Evolutionary conservation across 2,888 invertebrate species (phyloP), one percentile per base, ranked within the genome.

Genomic region (Furcula furcula): DNA sequence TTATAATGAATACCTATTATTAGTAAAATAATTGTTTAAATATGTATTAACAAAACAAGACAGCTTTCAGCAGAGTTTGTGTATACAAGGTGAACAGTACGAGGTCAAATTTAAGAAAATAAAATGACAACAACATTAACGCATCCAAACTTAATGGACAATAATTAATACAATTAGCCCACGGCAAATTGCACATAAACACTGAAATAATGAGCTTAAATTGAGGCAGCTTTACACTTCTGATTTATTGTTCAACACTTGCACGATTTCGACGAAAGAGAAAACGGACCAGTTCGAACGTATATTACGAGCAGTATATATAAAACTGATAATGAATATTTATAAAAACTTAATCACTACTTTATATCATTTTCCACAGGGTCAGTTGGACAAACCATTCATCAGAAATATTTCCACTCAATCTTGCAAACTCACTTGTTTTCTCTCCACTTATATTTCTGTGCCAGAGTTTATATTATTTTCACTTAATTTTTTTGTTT

Each of bases 91-190:
- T 56, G 64, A 54, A 46, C 45, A 36, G 55, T 45, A 61, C 55
- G 54, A 60, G 60, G 65, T 57, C 71, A 63, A 73, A 65, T 54
- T 66, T 69, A 62, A 62, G 54, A 66, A 74, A 51, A 10, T 55
- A 63, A 70, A 75, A 68, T 62, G 65, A 76, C 72, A 68, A 73
- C 68, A 64, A 58, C 67, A 68, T 66, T 64, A 69, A 76, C 75
- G 78, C 76, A 81, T 82, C 78, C 73, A 71, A 75, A 75, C 55
- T 74, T 82, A 86, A 86, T 84, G 83, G 71, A 56, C 77, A 79
- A 76, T 87, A 84, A 88, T 87, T 86, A 87, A 84, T 85, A 86
- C 86, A 88, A 88, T 88, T 87, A 87, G 81, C 74, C 68, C 66
- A 65, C 78, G 78, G 87, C 83, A 85, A 88, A 88, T 87, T 87